A percentile compares a stretch with the other conserved stretches of the same genome.
Conservation (phyloP, 2,797 vertebrate genomes). For the Rhinogobio ventralis region DNA sequence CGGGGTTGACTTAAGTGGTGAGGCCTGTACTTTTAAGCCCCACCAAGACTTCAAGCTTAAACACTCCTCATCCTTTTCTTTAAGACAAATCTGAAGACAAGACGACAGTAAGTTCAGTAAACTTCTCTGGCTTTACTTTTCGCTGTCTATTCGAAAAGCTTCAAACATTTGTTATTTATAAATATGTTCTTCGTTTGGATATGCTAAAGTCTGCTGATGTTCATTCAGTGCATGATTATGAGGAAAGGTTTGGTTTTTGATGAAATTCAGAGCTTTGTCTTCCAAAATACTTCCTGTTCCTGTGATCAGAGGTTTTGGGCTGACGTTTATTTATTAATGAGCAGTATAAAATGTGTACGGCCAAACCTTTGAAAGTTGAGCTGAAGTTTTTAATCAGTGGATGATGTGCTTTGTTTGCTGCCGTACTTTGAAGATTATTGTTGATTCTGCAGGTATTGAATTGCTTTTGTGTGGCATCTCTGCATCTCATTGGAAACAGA, state of each 20-base stretch:
- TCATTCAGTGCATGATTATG: neutral
- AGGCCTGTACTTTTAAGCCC: slow-evolving; percentile 68
- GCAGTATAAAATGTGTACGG: neutral
- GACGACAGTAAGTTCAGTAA: slow-evolving; percentile 70
- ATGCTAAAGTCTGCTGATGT: neutral
- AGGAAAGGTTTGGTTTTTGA: slow-evolving; percentile 10
- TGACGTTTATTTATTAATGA: slow-evolving; percentile 27
- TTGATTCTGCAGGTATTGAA: slow-evolving; percentile 22
- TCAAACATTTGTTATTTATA: neutral
- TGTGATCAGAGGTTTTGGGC: neutral
- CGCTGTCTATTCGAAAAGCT: neutral
- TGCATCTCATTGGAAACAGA: slow-evolving; percentile 62
- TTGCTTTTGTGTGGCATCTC: slow-evolving; percentile 63
- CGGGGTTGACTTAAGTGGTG: slow-evolving; percentile 81
- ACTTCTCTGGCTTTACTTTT: slow-evolving; percentile 61
- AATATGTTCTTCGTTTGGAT: neutral
- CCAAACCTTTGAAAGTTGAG: slow-evolving; percentile 9
- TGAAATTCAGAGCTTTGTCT: slow-evolving; percentile 1
- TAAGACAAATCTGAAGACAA: slow-evolving; percentile 59
- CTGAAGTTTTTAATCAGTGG: slow-evolving; percentile 17
- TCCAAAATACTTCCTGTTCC: neutral
- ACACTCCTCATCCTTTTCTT: slow-evolving; percentile 59
- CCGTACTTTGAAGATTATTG: slow-evolving; percentile 13
- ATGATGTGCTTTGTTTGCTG: slow-evolving; percentile 7
- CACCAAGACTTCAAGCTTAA: slow-evolving; percentile 62